These are phyloP conservation scores for Nicator chloris DNA, from an alignment of 2,113 vertebrate species.

Conservation along the genomic window DNA sequence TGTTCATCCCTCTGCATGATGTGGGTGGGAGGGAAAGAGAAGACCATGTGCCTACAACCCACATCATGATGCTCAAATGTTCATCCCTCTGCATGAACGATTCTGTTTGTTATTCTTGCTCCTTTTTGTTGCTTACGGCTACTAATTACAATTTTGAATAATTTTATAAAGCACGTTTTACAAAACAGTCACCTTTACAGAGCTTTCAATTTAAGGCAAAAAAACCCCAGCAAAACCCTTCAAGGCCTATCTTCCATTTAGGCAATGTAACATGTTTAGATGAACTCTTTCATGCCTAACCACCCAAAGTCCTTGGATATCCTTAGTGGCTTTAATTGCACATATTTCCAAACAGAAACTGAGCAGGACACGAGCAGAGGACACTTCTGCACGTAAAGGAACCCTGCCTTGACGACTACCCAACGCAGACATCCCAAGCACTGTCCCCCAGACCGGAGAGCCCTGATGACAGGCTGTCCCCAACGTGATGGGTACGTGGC, in stretches of 20 bases:
- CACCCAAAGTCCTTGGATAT: neutral
- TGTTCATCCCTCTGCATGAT: neutral
- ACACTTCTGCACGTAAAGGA: neutral
- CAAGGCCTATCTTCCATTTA: neutral
- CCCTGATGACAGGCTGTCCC: neutral
- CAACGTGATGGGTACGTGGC: neutral
- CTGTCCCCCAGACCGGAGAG: neutral
- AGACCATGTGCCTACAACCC: neutral
- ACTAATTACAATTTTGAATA: neutral
- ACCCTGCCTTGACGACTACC: rapidly evolving
- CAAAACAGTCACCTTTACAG: neutral
- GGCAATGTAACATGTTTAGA: neutral
- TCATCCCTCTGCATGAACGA: neutral
- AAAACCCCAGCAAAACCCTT: neutral
- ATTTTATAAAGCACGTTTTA: neutral
- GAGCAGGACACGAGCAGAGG: neutral
- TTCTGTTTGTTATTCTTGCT: neutral
- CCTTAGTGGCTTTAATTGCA: neutral
- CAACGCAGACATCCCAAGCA: neutral
- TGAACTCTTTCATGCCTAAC: neutral
- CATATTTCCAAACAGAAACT: neutral
- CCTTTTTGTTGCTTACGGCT: neutral
- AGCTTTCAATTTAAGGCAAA: neutral
- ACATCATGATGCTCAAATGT: rapidly evolving
- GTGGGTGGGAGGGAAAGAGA: no score